A percentile compares a stretch with the other conserved stretches of the same genome.
Evolutionary conservation across 2,888 invertebrate species (phyloP).

Genomic region (Arctia plantaginis): DNA sequence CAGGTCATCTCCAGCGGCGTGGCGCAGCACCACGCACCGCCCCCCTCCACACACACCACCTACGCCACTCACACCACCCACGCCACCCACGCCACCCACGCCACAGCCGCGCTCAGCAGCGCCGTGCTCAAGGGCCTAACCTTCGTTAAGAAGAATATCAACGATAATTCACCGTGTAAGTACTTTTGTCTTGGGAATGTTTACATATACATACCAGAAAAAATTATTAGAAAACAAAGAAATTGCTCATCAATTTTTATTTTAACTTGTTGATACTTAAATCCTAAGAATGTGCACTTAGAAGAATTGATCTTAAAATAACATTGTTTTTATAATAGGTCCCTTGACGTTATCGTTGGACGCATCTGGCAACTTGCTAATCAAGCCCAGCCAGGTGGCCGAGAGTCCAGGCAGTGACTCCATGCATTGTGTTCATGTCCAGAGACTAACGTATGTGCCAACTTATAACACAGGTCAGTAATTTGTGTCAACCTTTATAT

Average conservation of each 20-base stretch:
- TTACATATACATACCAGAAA: no score
- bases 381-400: constrained; percentile 76
- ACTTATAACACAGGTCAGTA: constrained; percentile 69
- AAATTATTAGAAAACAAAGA: neutral
- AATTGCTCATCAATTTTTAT: neutral
- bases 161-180: constrained; percentile 75
- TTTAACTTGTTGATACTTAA: neutral
- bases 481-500: neutral
- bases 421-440: constrained; percentile 79
- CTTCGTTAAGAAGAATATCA: constrained; percentile 75
- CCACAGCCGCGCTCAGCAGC: constrained; percentile 62
- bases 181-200: constrained; percentile 15
- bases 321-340: constrained; percentile 53
- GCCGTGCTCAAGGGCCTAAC: constrained; percentile 79
- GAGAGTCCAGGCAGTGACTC: constrained; percentile 59
- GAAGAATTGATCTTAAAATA: neutral
- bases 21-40: constrained; percentile 44
- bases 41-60: constrained; percentile 50
- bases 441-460: constrained; percentile 75
- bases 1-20: constrained; percentile 79
- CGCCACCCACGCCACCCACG: constrained; percentile 25
- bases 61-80: constrained; percentile 48
- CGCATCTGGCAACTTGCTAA: constrained; percentile 78
- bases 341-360: constrained; percentile 81
- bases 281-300: neutral